phyloP scores from a whole-genome alignment of 2,888 invertebrate species.

The Coenonympha arcania region DNA sequence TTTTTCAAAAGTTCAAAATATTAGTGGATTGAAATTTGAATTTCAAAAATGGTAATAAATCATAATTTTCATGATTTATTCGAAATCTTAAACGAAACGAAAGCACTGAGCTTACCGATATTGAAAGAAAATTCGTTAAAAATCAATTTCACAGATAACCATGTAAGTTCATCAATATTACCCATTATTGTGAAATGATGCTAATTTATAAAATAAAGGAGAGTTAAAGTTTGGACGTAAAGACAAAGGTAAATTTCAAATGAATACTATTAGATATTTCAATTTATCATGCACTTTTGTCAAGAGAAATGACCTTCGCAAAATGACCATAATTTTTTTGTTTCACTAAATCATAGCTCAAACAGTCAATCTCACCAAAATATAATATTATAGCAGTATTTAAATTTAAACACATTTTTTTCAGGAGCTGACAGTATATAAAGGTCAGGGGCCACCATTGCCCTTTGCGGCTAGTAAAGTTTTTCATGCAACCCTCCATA shows the following conservation, averaged over 20 bases:
- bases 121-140: conserved; percentile 40
- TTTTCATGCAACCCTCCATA: conserved; percentile 52
- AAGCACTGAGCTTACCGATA: conserved; percentile 39
- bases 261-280: too few species aligned
- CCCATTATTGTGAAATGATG: conserved; percentile 1
- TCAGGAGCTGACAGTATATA: conserved; percentile 36
- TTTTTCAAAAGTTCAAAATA: too few species aligned
- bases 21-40: not conserved
- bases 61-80: conserved; percentile 40
- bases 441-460: conserved; percentile 34
- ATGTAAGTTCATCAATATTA: conserved; percentile 39
- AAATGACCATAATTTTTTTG: too few species aligned
- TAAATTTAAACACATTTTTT: too few species aligned
- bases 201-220: too few species aligned
- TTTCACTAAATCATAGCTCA: too few species aligned
- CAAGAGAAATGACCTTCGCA: too few species aligned
- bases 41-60: conserved; percentile 40
- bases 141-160: conserved; percentile 34
- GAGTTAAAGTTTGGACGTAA: too few species aligned
- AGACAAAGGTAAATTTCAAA: too few species aligned
- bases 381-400: too few species aligned
- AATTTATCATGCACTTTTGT: too few species aligned
- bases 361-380: too few species aligned
- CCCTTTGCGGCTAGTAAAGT: conserved; percentile 68
- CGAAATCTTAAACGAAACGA: conserved; percentile 31